A percentile compares a stretch with the other conserved stretches of the same genome.
These are phyloP conservation scores for Pycnonotus jocosus DNA, from an alignment of 2,113 vertebrate species.

Conservation along the genomic window DNA sequence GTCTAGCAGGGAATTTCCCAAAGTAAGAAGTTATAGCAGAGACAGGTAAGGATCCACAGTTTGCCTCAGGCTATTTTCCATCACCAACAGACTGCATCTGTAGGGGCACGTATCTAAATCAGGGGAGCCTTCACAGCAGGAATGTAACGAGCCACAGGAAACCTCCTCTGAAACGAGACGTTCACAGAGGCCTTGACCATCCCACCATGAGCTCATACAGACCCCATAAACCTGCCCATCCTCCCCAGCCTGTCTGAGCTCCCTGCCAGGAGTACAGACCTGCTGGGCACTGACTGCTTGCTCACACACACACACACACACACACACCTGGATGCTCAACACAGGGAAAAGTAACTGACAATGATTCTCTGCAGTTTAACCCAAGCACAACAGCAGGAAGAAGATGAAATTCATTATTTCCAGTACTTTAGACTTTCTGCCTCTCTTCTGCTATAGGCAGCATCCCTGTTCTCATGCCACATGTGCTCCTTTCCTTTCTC, in stretches of 20 bases:
- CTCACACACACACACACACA: not conserved
- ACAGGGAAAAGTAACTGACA: not conserved
- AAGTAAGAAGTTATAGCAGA: not conserved
- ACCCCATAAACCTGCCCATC: fast-evolving
- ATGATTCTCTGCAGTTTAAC: not conserved
- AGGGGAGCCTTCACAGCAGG: not conserved
- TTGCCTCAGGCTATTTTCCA: not conserved
- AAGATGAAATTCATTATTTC: fast-evolving
- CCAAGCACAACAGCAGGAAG: not conserved
- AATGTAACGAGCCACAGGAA: not conserved
- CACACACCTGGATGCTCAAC: not conserved
- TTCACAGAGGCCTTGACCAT: fast-evolving
- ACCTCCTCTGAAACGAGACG: fast-evolving
- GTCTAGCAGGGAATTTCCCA: constrained; percentile 20
- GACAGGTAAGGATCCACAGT: not conserved
- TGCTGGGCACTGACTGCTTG: not conserved
- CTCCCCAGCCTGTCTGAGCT: not conserved
- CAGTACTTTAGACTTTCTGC: not conserved
- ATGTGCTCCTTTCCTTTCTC: not conserved
- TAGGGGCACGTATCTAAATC: not conserved
- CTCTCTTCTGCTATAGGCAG: not conserved
- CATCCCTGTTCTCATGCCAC: not conserved
- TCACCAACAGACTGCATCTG: not conserved
- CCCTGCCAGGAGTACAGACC: not conserved
- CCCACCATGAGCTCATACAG: fast-evolving